A percentile compares a stretch with the other conserved stretches of the same genome.
These are phyloP conservation scores for Chaetorhynchus papuensis DNA, from an alignment of 2,113 vertebrate genomes.

Conservation along the genomic window DNA sequence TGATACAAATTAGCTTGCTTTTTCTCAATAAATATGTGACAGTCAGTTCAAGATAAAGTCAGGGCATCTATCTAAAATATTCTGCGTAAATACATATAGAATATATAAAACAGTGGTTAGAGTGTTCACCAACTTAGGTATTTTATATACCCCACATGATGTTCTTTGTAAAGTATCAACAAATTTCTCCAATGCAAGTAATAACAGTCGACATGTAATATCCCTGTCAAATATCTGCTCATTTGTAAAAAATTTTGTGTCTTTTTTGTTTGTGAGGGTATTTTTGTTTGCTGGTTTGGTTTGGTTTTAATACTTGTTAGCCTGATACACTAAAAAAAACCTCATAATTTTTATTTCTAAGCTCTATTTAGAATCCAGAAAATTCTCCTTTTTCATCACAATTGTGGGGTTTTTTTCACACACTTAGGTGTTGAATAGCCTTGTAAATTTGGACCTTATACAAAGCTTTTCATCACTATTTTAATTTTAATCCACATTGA, in stretches of 20 bases:
- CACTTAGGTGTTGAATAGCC: accelerated
- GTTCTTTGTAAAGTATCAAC: not conserved
- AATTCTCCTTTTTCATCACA: not conserved
- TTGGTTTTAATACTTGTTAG: not conserved
- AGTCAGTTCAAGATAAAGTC: not conserved
- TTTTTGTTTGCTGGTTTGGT: not conserved
- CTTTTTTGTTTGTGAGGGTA: not conserved
- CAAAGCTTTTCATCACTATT: not conserved
- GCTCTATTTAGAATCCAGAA: not conserved
- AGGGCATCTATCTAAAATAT: not conserved
- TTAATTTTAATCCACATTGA: not conserved
- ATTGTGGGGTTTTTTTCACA: accelerated
- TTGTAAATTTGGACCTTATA: not conserved
- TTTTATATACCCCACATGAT: not conserved
- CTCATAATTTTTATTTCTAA: not conserved
- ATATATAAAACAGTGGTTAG: not conserved
- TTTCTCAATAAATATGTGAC: not conserved
- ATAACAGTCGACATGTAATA: not conserved
- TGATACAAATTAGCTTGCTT: not conserved
- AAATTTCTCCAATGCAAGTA: not conserved
- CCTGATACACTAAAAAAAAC: accelerated
- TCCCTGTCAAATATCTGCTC: not conserved
- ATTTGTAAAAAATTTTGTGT: accelerated
- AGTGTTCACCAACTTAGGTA: not conserved
- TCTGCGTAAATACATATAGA: not conserved